Percentiles rank a stretch among this genome's conserved stretches.
These are phyloP conservation scores for Mesorhabditis belari DNA, from an alignment of 2,888 invertebrate genomes.

Conservation along the genomic window DNA sequence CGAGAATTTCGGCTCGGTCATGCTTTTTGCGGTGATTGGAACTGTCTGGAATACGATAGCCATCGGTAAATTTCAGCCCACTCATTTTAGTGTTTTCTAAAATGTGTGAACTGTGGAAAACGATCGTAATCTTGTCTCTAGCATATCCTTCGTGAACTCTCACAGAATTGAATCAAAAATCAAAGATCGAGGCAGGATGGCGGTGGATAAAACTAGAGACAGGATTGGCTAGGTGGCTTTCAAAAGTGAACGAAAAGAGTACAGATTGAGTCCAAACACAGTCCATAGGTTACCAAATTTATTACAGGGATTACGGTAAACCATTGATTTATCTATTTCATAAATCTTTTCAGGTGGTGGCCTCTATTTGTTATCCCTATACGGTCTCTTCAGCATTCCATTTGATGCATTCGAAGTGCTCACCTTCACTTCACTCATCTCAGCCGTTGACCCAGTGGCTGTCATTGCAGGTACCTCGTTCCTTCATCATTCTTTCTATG, in stretches of 20 bases:
- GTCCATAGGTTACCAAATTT: too few species aligned
- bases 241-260: too few species aligned
- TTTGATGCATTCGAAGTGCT: neutral
- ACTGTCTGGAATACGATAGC: conserved; percentile 85
- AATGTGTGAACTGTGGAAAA: too few species aligned
- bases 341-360: neutral
- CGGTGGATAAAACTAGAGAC: too few species aligned
- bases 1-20: conserved; percentile 89
- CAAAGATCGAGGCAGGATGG: too few species aligned
- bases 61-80: conserved; percentile 45
- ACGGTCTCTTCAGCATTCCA: neutral
- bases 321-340: neutral
- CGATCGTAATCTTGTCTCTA: too few species aligned
- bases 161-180: too few species aligned
- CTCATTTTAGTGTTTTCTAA: too few species aligned
- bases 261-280: too few species aligned
- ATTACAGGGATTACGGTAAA: too few species aligned
- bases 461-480: conserved; percentile 10
- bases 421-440: conserved; percentile 18
- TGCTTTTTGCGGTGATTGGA: conserved; percentile 81
- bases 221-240: too few species aligned
- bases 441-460: conserved; percentile 31
- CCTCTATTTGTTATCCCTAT: neutral
- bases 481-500: neutral
- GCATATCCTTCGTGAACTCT: too few species aligned